Percentiles rank a stretch among this genome's conserved stretches.
Conservation (phyloP, 2,888 invertebrate species). For the Fragum whitleyi region DNA sequence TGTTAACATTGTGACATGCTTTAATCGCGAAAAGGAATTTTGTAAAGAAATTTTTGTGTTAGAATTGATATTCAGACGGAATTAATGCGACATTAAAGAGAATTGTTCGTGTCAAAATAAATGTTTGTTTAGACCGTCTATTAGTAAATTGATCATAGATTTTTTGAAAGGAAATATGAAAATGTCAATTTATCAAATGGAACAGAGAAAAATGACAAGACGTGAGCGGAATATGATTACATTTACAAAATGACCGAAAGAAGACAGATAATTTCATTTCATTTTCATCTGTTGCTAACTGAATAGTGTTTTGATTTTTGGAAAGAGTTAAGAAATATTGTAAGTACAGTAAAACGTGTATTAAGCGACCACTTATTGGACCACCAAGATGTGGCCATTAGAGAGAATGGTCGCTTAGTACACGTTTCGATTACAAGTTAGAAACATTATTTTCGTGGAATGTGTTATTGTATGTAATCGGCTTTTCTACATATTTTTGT, state of each 20-base stretch:
- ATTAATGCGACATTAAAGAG: slow-evolving; percentile 7
- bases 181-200: slow-evolving; percentile 2
- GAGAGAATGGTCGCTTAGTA: too few species aligned
- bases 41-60: slow-evolving; percentile 4
- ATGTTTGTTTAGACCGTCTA: slow-evolving; percentile 14
- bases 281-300: too few species aligned
- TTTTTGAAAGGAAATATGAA: not conserved
- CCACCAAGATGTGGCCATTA: too few species aligned
- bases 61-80: not conserved
- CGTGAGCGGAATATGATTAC: not conserved
- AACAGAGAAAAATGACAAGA: not conserved
- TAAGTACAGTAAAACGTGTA: too few species aligned
- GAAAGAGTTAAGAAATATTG: too few species aligned
- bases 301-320: too few species aligned
- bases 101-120: slow-evolving; percentile 11
- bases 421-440: too few species aligned
- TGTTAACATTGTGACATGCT: not conserved
- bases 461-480: too few species aligned
- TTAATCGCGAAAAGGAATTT: not conserved
- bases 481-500: too few species aligned
- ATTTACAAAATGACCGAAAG: not conserved
- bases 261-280: too few species aligned
- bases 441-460: too few species aligned
- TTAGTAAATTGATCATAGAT: not conserved
- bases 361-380: too few species aligned